A percentile compares a stretch with the other conserved stretches of the same genome.
These are phyloP conservation scores for Neoseiulus cucumeris DNA, from an alignment of 1,140 invertebrate species.

Conservation along the genomic window DNA sequence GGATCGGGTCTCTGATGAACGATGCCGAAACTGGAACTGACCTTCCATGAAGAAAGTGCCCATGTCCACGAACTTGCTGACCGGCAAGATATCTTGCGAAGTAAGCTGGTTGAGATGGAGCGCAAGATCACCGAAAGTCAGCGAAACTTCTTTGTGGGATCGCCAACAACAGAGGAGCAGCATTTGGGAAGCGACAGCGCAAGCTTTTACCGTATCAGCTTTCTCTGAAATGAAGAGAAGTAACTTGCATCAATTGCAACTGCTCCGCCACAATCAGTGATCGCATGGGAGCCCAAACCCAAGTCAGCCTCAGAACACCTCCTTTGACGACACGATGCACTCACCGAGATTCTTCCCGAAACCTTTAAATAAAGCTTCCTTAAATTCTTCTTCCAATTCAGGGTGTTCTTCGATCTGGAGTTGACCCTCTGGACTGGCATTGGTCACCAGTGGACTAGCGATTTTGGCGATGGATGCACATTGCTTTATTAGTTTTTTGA, in stretches of 20 bases:
- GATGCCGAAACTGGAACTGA: conserved; percentile 33
- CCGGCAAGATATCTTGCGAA: conserved; percentile 22
- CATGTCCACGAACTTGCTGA: conserved; percentile 33
- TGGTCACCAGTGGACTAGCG: background rate
- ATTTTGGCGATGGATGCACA: background rate
- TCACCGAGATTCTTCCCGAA: background rate
- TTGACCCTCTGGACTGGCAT: background rate
- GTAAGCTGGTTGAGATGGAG: background rate
- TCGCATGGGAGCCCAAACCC: too few species aligned
- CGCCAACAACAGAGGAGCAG: conserved; percentile 75
- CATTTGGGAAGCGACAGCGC: conserved; percentile 48
- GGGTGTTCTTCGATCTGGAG: background rate
- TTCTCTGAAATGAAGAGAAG: background rate
- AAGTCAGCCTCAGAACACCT: too few species aligned
- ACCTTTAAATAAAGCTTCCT: background rate
- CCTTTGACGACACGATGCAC: too few species aligned
- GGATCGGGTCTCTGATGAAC: too few species aligned
- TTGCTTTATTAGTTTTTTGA: background rate
- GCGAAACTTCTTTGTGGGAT: conserved; percentile 46
- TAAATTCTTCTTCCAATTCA: background rate
- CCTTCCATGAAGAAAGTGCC: conserved; percentile 45
- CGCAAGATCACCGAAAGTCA: conserved; percentile 35
- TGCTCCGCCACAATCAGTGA: too few species aligned
- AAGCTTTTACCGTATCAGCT: conserved; percentile 20
- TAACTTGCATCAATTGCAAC: too few species aligned